Percentiles rank a stretch among this genome's conserved stretches.
These are phyloP conservation scores for Uria lomvia DNA, from an alignment of 2,113 vertebrate species.

Conservation along the genomic window DNA sequence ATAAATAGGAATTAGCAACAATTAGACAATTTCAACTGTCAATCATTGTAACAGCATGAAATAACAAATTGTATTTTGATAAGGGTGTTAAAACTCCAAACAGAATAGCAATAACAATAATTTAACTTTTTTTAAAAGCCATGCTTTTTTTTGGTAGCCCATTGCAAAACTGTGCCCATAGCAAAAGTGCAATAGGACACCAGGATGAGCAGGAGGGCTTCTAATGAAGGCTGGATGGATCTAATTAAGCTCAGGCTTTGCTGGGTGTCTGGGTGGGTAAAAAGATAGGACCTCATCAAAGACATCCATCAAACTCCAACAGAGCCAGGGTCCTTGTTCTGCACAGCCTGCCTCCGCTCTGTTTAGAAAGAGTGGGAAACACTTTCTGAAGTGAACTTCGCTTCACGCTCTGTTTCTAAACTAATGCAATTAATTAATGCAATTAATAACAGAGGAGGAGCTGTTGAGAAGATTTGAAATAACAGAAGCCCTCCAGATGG, in stretches of 20 bases:
- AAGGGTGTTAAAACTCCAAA: neutral
- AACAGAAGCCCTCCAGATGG: neutral
- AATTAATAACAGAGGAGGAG: neutral
- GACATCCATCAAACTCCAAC: neutral
- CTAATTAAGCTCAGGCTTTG: neutral
- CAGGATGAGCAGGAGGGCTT: neutral
- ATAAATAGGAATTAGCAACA: neutral
- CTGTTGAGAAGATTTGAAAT: neutral
- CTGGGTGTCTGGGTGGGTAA: neutral
- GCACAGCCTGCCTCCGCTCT: rapidly evolving
- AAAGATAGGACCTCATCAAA: neutral
- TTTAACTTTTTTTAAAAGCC: neutral
- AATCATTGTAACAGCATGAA: neutral
- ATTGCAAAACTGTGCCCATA: neutral
- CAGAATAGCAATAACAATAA: neutral
- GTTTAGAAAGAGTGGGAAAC: neutral
- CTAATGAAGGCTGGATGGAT: neutral
- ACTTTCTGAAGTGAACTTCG: neutral
- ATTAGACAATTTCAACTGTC: neutral
- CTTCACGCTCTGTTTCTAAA: neutral
- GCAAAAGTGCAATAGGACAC: neutral
- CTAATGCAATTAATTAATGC: neutral
- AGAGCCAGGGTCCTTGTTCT: neutral
- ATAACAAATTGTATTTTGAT: neutral
- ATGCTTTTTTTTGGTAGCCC: neutral